Base-by-base conservation (phyloP, 2,113 vertebrate species). In the Nothobranchius kuhntae region DNA sequence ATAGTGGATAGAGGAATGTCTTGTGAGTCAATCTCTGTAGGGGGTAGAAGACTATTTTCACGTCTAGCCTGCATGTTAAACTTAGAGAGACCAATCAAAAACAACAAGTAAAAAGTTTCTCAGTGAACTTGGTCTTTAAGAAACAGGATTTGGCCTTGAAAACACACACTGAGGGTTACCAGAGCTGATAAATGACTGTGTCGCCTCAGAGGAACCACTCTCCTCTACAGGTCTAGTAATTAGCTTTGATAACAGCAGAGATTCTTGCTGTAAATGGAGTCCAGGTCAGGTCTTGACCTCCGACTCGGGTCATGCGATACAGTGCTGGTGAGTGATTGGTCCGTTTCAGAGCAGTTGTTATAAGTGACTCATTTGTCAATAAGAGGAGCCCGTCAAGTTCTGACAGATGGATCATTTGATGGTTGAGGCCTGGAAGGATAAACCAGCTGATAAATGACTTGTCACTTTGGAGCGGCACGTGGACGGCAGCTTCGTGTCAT, bases 391-490 rank as follows among this genome's bases (percentile, higher is more conserved):
- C 40, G 60, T 84, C 81, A 78, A 66, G 38, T 53, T 61, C 55
- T 71, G 71, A 61, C 50, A 71, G 65, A 74, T 63, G 72, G 67
- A 78, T 77, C 55, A 53, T 75, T 70, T 51, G 70, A 68, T 21
- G 8, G 36, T 45, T 50, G 45, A 50, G 67, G 46, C 70, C 65
- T 55, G 46, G 65, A 80, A 80, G 78, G 71, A 54, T 71, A 73
- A 73, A 83, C 64, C 65, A 68, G 68, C 73, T 77, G 82, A 84
- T 84, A 69, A 85, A 88, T 79, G 75, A 80, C 58, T 64, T 74
- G 74, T 79, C 81, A 76, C 62, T 68, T 61, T 45, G 26, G 58
- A 74, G 78, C 70, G 52, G 51, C 61, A 72, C 54, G 68, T 81
- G 59, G 50, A 17, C 53, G 55, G 60, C 67, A 79, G 67, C 73